Base-by-base conservation (phyloP, 2,888 invertebrate species). In the Agonum fuliginosum region DNA sequence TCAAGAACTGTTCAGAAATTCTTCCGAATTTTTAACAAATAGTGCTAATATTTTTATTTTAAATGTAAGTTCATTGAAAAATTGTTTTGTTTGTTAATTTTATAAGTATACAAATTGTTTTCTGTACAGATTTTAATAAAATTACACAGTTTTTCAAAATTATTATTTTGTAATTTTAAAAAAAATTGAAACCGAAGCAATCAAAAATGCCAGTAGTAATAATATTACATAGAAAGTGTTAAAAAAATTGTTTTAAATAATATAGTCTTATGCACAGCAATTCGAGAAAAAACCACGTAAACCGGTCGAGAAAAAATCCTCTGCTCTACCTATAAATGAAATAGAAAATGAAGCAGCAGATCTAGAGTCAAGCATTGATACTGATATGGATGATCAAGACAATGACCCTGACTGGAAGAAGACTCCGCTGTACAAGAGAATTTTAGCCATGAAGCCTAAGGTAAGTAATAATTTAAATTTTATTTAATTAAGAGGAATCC, bases 391-490 rank as follows among this genome's bases (percentile, higher is more conserved):
- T 80, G 87, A 89, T 80, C 67, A 81, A 0, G 82, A 84, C 27
- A 86, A 86, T 2, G 93, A 94, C 84, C 93, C 93, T 0, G 93
- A 94, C 82, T 94, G 93, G 93, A 86, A 86, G 34, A 89, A 89
- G 41, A 93, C 93, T 0, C 94, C 93, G 0, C 84, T 93, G 0
- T 76, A 51, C 34, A 62, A 19, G 24, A 22, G 51, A 20, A 43
- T 74, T 22, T 22, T 37, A 5, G 20, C 62, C 17, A n/a, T 65
- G 19, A 17, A 30, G n/a, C 37, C 62, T 3, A 43, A 20, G 43
- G 74, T 74, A 19, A 71, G 12, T 24, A 27, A 67, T 17, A 30
- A 65, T 30, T 22, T 37, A 34, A 30, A n/a, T 34, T 30, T 34
- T 22, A 22, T 24, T 2, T 6, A 34, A n/a, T 41, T 41, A n/a